phyloP scores from a whole-genome alignment of 2,113 vertebrate species.

The Thamnaconus septentrionalis region DNA sequence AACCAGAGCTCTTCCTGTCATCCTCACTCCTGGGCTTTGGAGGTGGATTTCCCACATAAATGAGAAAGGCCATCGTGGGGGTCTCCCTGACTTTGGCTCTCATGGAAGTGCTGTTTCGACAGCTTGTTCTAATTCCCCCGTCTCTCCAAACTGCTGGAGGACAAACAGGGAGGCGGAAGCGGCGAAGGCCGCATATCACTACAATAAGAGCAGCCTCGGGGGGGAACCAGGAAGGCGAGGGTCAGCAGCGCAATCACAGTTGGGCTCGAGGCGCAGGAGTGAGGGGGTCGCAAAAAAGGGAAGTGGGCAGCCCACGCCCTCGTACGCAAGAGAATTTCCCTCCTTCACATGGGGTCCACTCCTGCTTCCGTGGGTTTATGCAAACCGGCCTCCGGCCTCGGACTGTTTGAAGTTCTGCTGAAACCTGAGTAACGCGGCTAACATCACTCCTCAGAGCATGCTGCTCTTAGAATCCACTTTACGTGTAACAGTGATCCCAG shows the following conservation, averaged over 20 bases:
- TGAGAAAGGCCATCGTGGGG: slow-evolving; percentile 50
- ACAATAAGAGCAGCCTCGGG: slow-evolving; percentile 60
- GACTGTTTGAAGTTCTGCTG: slow-evolving; percentile 37
- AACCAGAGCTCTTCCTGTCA: slow-evolving; percentile 11
- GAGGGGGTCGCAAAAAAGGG: slow-evolving; percentile 50
- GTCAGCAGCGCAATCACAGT: slow-evolving; percentile 61
- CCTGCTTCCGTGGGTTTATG: slow-evolving; percentile 42
- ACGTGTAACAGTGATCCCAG: slow-evolving; percentile 19
- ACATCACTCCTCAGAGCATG: slow-evolving; percentile 16
- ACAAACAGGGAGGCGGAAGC: slow-evolving; percentile 68
- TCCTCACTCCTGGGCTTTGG: slow-evolving; percentile 15
- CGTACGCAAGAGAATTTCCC: slow-evolving; percentile 39
- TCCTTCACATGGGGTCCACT: slow-evolving; percentile 46
- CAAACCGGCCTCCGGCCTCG: slow-evolving; percentile 26
- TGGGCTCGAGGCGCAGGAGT: slow-evolving; percentile 45
- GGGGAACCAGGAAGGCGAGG: slow-evolving; percentile 62
- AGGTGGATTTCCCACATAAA: slow-evolving; percentile 44
- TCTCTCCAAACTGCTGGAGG: slow-evolving; percentile 50
- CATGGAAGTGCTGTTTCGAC: slow-evolving; percentile 70
- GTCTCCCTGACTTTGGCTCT: slow-evolving; percentile 53
- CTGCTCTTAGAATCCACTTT: slow-evolving; percentile 11
- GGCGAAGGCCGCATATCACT: slow-evolving; percentile 47
- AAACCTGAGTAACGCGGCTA: slow-evolving; percentile 35
- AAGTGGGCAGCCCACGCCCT: slow-evolving; percentile 45
- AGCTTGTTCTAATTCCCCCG: slow-evolving; percentile 72